Conservation (phyloP, 2,113 vertebrate genomes). For the Cichladusa arquata region DNA sequence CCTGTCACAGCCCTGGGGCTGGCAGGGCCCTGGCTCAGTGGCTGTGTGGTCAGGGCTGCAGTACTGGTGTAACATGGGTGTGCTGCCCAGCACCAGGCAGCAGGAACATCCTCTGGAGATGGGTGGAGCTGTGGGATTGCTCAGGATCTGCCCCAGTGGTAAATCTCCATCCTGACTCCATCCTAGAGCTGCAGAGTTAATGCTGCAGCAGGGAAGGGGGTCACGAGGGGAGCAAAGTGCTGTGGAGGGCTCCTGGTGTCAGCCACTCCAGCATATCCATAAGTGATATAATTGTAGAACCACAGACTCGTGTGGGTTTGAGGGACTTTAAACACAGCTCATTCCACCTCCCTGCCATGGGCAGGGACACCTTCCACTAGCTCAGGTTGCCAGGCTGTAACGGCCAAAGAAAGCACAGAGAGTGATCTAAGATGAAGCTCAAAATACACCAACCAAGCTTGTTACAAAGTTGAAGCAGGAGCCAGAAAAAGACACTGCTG, state of each 20-base stretch:
- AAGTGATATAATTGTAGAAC: not conserved
- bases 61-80: accelerated
- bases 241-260: not conserved
- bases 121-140: accelerated
- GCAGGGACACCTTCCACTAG: not conserved
- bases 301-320: not conserved
- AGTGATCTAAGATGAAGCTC: not conserved
- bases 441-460: not conserved
- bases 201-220: not conserved
- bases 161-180: not conserved
- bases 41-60: not conserved
- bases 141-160: not conserved
- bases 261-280: not conserved
- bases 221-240: not conserved
- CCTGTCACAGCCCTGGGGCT: not conserved
- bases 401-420: not conserved
- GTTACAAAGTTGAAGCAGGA: not conserved
- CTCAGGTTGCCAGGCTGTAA: not conserved
- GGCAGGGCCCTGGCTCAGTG: not conserved
- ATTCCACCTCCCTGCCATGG: not conserved
- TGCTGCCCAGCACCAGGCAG: not conserved
- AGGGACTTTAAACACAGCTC: not conserved
- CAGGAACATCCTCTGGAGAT: not conserved
- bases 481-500: not conserved
- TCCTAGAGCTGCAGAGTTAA: not conserved